These are phyloP conservation scores for Noctilio leporinus DNA, from an alignment of 2,113 vertebrate genomes.

Conservation along the genomic window DNA sequence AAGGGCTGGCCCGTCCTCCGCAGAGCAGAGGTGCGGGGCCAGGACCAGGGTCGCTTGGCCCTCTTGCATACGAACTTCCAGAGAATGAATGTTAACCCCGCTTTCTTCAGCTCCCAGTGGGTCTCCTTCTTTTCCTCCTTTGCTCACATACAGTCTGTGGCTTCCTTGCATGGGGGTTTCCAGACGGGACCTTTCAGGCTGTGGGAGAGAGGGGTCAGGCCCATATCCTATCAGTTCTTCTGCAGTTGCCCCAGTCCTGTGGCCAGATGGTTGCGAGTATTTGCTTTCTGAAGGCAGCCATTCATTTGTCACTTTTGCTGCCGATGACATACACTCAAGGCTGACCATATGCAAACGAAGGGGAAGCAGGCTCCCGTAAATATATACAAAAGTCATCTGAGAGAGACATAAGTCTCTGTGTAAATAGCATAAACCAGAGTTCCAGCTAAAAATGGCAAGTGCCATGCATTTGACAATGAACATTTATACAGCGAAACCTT, in stretches of 20 bases:
- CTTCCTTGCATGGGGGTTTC: neutral
- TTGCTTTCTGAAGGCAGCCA: slow-evolving; percentile 39
- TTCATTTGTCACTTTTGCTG: slow-evolving; percentile 52
- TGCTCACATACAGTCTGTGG: neutral
- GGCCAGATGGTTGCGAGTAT: slow-evolving; percentile 54
- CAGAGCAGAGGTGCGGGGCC: neutral
- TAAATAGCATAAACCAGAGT: slow-evolving; percentile 7
- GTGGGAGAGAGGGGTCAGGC: neutral
- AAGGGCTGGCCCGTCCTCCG: neutral
- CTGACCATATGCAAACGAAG: neutral
- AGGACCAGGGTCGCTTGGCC: neutral
- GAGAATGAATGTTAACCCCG: neutral
- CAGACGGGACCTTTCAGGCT: slow-evolving; percentile 40
- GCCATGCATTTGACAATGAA: slow-evolving; percentile 27
- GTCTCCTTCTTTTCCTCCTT: neutral
- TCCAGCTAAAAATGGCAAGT: neutral
- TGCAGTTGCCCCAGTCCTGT: neutral
- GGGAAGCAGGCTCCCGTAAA: neutral
- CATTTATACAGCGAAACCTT: slow-evolving; percentile 8
- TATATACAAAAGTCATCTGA: slow-evolving; percentile 24
- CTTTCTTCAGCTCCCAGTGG: neutral
- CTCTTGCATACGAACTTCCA: neutral
- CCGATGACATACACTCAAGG: neutral
- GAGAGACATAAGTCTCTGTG: slow-evolving; percentile 4
- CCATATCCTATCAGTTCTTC: neutral